Percentiles rank a stretch among this genome's conserved stretches.
Conservation (phyloP, 2,113 vertebrate genomes). For the Otocyon megalotis region DNA sequence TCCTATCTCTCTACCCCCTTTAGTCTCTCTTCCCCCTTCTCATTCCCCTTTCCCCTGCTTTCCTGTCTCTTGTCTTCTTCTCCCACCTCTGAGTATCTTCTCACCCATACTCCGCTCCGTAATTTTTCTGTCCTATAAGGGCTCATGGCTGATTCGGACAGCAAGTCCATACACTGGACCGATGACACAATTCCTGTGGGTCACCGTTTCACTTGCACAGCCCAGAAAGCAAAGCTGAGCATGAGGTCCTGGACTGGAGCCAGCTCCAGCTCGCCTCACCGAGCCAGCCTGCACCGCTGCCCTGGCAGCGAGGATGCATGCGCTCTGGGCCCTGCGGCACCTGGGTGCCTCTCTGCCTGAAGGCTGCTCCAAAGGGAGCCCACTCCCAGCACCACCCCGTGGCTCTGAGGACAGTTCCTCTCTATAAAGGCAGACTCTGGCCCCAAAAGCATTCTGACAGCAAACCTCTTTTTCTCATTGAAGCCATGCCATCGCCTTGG, state of each 20-base stretch:
- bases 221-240: constrained; percentile 82
- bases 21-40: neutral
- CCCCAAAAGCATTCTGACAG: constrained; percentile 59
- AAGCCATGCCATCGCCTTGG: constrained; percentile 68
- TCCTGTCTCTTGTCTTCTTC: neutral
- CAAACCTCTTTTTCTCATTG: constrained; percentile 69
- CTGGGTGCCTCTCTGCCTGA: constrained; percentile 76
- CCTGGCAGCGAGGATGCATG: constrained; percentile 51
- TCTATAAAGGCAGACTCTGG: constrained; percentile 69
- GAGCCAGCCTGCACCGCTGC: constrained; percentile 81
- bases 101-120: too few species aligned
- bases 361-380: constrained; percentile 48
- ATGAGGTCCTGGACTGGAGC: constrained; percentile 78
- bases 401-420: constrained; percentile 70
- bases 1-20: neutral
- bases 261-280: neutral
- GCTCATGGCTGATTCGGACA: constrained; percentile 77
- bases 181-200: constrained; percentile 75
- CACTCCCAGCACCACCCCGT: neutral
- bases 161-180: constrained; percentile 74
- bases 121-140: constrained; percentile 66
- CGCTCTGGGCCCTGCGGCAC: constrained; percentile 71
- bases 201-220: constrained; percentile 81
- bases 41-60: neutral
- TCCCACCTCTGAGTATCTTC: neutral